Percentiles rank a stretch among this genome's conserved stretches.
These are phyloP conservation scores for Grallaria varia DNA, from an alignment of 2,113 vertebrate genomes.

Conservation along the genomic window DNA sequence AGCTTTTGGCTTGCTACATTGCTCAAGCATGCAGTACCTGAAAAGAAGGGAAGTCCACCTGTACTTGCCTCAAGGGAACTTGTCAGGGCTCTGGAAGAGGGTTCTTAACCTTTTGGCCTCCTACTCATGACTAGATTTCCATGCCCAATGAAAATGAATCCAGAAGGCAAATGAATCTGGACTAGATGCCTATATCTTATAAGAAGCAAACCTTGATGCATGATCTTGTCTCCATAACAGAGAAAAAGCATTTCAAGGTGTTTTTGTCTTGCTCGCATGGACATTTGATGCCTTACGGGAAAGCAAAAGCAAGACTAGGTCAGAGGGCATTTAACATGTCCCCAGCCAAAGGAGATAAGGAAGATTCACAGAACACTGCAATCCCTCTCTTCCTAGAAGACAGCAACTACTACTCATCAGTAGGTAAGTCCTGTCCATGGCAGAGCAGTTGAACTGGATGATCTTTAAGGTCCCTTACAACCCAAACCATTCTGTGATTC, in stretches of 20 bases:
- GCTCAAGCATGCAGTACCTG: slow-evolving; percentile 26
- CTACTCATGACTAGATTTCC: background rate
- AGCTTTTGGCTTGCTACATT: background rate
- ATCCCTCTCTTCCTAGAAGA: background rate
- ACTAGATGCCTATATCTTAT: background rate
- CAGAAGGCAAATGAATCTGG: background rate
- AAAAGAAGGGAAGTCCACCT: slow-evolving; percentile 4
- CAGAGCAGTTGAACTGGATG: background rate
- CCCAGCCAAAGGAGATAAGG: background rate
- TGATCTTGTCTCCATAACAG: background rate
- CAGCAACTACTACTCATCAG: background rate
- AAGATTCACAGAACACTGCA: background rate
- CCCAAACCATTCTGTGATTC: background rate
- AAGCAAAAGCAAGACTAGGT: background rate
- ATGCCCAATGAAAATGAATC: background rate
- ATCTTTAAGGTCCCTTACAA: background rate
- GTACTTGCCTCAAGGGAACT: background rate
- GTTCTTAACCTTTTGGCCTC: background rate
- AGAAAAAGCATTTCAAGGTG: slow-evolving; percentile 1
- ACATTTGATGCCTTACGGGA: background rate
- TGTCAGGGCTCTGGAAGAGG: background rate
- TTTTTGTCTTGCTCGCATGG: background rate
- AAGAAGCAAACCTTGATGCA: background rate
- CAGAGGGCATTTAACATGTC: background rate
- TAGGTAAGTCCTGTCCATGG: background rate